A percentile compares a stretch with the other conserved stretches of the same genome.
Conservation (phyloP, 2,113 vertebrate species). For the Rhineura floridana region DNA sequence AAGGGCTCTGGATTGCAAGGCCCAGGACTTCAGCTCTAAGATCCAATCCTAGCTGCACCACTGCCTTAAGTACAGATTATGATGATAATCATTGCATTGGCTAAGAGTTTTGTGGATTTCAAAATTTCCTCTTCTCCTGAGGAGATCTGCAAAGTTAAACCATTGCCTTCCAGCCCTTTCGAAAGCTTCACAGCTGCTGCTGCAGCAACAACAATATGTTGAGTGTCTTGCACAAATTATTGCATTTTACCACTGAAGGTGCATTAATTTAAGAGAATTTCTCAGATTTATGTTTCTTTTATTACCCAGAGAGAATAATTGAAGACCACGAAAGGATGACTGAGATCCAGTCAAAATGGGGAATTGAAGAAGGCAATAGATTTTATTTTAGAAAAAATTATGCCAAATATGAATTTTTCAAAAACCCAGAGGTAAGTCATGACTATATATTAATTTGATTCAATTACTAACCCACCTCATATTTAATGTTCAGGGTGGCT, state of each 20-base stretch:
- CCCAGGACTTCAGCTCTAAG: too few species aligned
- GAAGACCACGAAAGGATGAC: constrained; percentile 95
- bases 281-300: constrained; percentile 1
- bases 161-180: not conserved
- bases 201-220: not conserved
- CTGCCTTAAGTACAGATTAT: not conserved
- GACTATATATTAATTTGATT: not conserved
- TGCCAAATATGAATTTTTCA: constrained; percentile 98
- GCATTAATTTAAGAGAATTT: not conserved
- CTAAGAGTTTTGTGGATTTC: not conserved
- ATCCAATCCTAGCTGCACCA: too few species aligned
- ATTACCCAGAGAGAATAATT: constrained; percentile 87
- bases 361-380: constrained; percentile 88
- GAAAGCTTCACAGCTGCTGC: not conserved
- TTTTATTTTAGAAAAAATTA: constrained; percentile 98
- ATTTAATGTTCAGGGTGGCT: not conserved
- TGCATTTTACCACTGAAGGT: not conserved
- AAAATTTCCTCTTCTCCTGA: not conserved
- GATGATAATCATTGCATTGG: not conserved
- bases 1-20: too few species aligned
- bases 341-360: constrained; percentile 91
- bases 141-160: not conserved
- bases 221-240: not conserved
- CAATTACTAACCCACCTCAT: not conserved
- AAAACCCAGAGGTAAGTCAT: constrained; percentile 91